A percentile compares a stretch with the other conserved stretches of the same genome.
Conservation (phyloP, 1,140 invertebrate species). For the Bombus difficillimus region DNA sequence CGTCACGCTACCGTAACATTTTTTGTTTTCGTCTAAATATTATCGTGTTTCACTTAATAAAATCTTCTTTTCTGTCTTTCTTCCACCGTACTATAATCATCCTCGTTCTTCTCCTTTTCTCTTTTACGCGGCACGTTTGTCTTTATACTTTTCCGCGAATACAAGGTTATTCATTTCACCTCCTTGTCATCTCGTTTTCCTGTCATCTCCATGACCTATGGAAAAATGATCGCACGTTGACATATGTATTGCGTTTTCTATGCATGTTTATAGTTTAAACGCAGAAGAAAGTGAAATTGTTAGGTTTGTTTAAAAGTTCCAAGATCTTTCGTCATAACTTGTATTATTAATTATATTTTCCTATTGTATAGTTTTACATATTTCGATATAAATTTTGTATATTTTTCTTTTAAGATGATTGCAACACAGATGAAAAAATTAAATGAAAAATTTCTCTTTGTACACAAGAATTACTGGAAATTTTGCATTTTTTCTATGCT, state of each 20-base stretch:
- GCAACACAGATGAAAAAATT: background rate
- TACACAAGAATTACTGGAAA: background rate
- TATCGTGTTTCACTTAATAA: slow-evolving; percentile 32
- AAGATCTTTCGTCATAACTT: background rate
- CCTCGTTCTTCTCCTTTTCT: slow-evolving; percentile 4
- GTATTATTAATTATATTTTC: background rate
- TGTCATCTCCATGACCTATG: background rate
- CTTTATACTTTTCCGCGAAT: slow-evolving; percentile 6
- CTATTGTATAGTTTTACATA: background rate
- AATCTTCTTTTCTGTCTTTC: slow-evolving; percentile 7
- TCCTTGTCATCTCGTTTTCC: slow-evolving; percentile 6
- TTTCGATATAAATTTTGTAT: background rate
- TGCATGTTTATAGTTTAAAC: background rate
- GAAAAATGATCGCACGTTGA: slow-evolving; percentile 27
- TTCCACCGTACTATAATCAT: slow-evolving; percentile 5
- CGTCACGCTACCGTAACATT: background rate
- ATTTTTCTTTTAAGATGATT: background rate
- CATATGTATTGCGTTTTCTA: slow-evolving; percentile 11
- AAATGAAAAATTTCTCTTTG: background rate
- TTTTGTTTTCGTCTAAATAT: background rate
- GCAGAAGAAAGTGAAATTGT: background rate
- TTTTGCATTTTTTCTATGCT: no score
- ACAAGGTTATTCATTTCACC: slow-evolving; percentile 35
- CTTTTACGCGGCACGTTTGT: slow-evolving; percentile 24
- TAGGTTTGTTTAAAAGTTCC: background rate